Conservation (phyloP, 35 echinoderm and acorn worm genomes). For the Eucidaris tribuloides region DNA sequence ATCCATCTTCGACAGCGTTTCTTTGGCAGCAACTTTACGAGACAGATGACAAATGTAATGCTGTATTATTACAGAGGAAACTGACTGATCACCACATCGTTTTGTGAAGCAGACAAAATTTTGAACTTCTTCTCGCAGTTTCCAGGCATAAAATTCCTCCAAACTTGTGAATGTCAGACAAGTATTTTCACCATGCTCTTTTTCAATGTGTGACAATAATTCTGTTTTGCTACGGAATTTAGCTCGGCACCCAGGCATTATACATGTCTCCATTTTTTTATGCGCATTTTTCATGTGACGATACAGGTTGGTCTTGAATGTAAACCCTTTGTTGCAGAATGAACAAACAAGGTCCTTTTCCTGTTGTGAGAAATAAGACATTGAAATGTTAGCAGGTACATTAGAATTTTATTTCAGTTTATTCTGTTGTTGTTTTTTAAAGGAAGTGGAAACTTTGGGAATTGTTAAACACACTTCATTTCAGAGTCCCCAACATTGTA, state of each 20-base stretch:
- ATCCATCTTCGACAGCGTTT: neutral
- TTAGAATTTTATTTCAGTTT: no score
- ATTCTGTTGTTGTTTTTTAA: no score
- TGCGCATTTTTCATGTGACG: constrained; percentile 1
- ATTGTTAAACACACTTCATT: no score
- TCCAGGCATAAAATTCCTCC: constrained; percentile 21
- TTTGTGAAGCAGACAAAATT: constrained; percentile 24
- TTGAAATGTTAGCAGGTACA: no score
- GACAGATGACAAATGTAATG: constrained; percentile 5
- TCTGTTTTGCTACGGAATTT: neutral
- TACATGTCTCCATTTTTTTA: neutral
- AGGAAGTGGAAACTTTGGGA: no score
- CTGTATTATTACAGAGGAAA: neutral
- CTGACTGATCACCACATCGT: neutral
- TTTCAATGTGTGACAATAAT: neutral
- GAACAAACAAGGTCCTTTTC: no score
- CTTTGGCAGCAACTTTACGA: neutral
- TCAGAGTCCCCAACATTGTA: no score
- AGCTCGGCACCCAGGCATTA: neutral
- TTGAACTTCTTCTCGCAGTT: constrained; percentile 3
- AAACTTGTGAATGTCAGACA: neutral
- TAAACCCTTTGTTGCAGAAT: no score
- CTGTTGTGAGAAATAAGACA: no score
- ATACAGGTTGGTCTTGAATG: no score
- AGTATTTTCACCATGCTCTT: neutral